Evolutionary conservation across 2,888 invertebrate genomes (phyloP).

Genomic region (Calameuta filiformis): DNA sequence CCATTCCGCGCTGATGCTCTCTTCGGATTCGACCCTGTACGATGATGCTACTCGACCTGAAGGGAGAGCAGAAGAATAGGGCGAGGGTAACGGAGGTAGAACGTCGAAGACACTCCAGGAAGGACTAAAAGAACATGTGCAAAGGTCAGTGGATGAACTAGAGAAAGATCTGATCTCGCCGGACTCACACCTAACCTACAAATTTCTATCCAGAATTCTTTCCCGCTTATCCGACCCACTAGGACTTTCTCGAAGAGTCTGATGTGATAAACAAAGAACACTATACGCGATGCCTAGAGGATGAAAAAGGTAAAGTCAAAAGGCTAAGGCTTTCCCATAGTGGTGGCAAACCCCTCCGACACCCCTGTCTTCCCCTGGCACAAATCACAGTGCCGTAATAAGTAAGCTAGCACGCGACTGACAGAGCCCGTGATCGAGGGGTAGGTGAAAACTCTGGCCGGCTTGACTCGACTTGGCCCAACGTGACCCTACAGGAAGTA

Average conservation of each 20-base stretch:
- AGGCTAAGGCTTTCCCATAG: background rate
- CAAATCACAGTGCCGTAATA: slow-evolving; percentile 38
- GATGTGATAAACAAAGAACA: background rate
- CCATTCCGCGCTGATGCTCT: slow-evolving; percentile 52
- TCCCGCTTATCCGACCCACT: background rate
- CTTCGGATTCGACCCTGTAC: slow-evolving; percentile 22
- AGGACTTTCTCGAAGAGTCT: background rate
- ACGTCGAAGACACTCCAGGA: background rate
- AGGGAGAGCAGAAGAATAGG: slow-evolving; percentile 1
- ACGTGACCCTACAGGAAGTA: slow-evolving; percentile 28
- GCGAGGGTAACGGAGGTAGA: background rate
- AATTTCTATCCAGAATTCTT: background rate
- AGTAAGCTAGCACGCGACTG: slow-evolving; percentile 33
- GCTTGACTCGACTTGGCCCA: slow-evolving; percentile 4
- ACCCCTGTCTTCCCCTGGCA: slow-evolving; percentile 21
- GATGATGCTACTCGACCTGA: background rate
- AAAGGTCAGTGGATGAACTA: background rate
- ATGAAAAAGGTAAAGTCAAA: background rate
- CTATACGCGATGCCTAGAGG: background rate
- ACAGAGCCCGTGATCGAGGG: background rate
- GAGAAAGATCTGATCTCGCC: background rate
- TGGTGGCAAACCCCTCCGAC: background rate
- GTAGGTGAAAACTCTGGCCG: slow-evolving; percentile 2
- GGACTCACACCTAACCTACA: background rate
- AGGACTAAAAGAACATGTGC: background rate